Base-by-base conservation (phyloP, 2,888 invertebrate genomes). In the Tinea semifulvella region DNA sequence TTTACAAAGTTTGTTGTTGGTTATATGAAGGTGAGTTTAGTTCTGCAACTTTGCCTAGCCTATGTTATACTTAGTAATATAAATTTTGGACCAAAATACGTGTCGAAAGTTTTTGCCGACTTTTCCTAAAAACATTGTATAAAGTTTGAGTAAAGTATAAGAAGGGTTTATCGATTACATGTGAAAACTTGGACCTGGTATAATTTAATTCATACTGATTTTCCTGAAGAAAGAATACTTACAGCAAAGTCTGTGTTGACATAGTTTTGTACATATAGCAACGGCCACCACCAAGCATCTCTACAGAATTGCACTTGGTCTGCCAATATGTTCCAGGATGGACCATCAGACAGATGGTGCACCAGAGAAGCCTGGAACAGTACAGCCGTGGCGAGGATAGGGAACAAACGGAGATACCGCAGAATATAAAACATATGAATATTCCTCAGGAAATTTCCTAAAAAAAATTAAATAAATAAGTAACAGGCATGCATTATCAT, bases 261-360 rank as follows among this genome's bases (percentile, higher is more conserved):
- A 50, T 75, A 82, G 50, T 84, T 84, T 52, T 83, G 82, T 2
- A 83, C 56, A 53, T 82, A 80, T 1, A 84, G 56, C 10, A 84
- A 42, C 1, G 66, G 58, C 1, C 69, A 48, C 84, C 84, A 84
- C 84, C 84, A 84, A 47, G 68, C 61, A 1, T 51, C 51, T 8
- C 65, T 55, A 52, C 84, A 84, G 52, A 57, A 57, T 2, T 63
- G 59, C 0, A 58, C 47, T 1, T 56, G 52, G 1, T 19, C 36
- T 1, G 60, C 84, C 56, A 83, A 48, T 61, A 10, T 48, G 61
- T 70, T 2, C 58, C 69, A 71, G 40, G 46, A 51, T 0, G 68
- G 67, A 0, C 70, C 70, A 49, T 69, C 70, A 0, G 58, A 49
- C 14, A 56, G 46, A 5, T 58, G 57, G 28, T 68, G 59, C 4